phyloP scores from a whole-genome alignment of 2,113 vertebrate species.

The Petrocephalus microphthalmus region DNA sequence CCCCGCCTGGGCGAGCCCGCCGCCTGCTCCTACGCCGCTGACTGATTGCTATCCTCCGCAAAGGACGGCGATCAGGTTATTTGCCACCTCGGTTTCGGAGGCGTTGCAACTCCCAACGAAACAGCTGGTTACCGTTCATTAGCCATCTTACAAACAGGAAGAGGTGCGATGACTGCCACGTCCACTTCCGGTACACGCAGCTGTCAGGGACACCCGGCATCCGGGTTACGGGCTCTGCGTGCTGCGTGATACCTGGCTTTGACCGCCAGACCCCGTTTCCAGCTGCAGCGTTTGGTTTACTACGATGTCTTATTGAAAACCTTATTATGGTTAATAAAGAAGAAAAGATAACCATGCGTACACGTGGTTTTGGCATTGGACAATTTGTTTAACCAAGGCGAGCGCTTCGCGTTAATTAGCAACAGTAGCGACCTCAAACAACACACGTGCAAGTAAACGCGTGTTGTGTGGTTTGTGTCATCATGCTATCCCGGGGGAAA shows the following conservation, averaged over 20 bases:
- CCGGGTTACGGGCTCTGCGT: not conserved
- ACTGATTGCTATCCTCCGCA: slow-evolving; percentile 8
- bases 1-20: slow-evolving; percentile 26
- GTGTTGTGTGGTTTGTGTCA: not conserved
- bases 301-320: not conserved
- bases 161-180: slow-evolving; percentile 47
- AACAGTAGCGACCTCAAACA: not conserved
- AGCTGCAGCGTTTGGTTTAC: not conserved
- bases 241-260: not conserved
- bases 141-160: slow-evolving; percentile 44
- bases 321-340: not conserved
- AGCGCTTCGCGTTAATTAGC: not conserved
- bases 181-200: slow-evolving; percentile 44
- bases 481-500: not conserved
- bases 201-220: not conserved
- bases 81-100: slow-evolving; percentile 5
- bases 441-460: not conserved
- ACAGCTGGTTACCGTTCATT: slow-evolving; percentile 5
- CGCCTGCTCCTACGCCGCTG: slow-evolving; percentile 15
- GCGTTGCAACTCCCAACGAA: not conserved
- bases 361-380: not conserved
- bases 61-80: not conserved
- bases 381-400: not conserved
- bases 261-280: not conserved
- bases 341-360: not conserved